Evolutionary conservation across 2,113 vertebrate genomes (phyloP), one percentile per base, ranked within the genome.

Genomic region (Laticauda laticaudata): DNA sequence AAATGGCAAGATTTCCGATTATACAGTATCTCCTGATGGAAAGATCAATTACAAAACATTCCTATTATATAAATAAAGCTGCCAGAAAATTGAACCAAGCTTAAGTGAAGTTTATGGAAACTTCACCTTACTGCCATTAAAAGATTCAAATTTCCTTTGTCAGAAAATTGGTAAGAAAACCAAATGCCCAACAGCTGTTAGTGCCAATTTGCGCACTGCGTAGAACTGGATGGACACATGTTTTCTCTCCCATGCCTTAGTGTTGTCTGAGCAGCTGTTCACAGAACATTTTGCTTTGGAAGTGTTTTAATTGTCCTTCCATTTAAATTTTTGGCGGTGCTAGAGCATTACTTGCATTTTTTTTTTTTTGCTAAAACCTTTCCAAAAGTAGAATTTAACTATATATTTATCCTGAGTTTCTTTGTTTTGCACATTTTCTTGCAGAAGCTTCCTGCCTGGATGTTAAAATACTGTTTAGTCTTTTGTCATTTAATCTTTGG

Each of bases 371-470:
- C 24, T 61, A 61, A 61, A 26, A 61, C 24, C 23, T 89, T 6
- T n/a, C 3, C 3, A 81, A 45, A 86, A 94, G 89, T 1, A 81
- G 75, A 39, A 0, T 89, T 86, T 86, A 92, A 48, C 89, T 75
- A 90, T 23, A 10, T 43, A 55, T 1, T 11, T 0, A 20, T 34
- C 7, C 23, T 75, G 95, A 93, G 92, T 34, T 89, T 93, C 94
- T 93, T 64, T 0, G 43, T 45, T 9, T 55, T 81, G 11, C n/a
- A 45, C 5, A 81, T 57, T 75, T 87, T 89, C 5, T 48, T 55
- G 57, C n/a, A 94, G 81, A 92, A 95, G 93, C 53, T 90, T 48
- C 51, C 88, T 34, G 12, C 92, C 95, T 95, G 93, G 92, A 94
- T 94, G 61, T 92, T 75, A 29, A 93, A 91, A 91, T 51, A 0